phyloP scores from a whole-genome alignment of 1,140 invertebrate genomes.

The Ceratina calcarata region DNA sequence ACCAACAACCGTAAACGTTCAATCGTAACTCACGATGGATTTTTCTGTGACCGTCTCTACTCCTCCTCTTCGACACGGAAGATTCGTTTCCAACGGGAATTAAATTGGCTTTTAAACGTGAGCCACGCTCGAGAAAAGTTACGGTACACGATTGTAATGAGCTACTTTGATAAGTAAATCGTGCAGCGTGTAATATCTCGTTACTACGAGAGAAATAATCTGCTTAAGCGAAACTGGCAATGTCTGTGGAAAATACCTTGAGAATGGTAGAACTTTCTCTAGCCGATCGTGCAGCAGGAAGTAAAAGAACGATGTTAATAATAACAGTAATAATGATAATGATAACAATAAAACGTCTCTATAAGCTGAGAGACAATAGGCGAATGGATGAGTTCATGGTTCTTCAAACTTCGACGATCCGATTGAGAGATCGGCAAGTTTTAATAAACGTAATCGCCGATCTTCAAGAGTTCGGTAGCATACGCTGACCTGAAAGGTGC shows the following conservation, averaged over 20 bases:
- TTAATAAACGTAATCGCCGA: conserved; percentile 13
- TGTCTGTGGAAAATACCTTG: not conserved
- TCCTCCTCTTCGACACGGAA: not conserved
- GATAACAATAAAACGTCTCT: conserved; percentile 66
- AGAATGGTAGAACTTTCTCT: not conserved
- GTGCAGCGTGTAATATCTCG: not conserved
- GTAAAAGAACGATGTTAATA: conserved; percentile 48
- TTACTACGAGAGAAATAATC: too few relatives aligned
- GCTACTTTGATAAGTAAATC: conserved; percentile 17
- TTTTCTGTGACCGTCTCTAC: not conserved
- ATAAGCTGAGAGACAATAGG: conserved; percentile 34
- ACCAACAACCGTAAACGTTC: conserved; percentile 12
- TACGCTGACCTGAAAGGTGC: not conserved
- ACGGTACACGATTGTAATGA: not conserved
- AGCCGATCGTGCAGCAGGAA: conserved; percentile 47
- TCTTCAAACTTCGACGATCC: conserved; percentile 35
- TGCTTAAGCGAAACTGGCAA: not conserved
- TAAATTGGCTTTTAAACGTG: not conserved
- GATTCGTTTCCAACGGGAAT: conserved; percentile 7
- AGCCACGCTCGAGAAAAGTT: not conserved
- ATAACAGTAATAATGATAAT: conserved; percentile 60
- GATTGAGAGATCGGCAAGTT: conserved; percentile 3
- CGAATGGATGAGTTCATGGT: conserved; percentile 40
- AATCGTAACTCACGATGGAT: conserved; percentile 9
- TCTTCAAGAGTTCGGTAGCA: not conserved